phyloP scores from a whole-genome alignment of 2,113 vertebrate genomes.

The Vulpes vulpes region DNA sequence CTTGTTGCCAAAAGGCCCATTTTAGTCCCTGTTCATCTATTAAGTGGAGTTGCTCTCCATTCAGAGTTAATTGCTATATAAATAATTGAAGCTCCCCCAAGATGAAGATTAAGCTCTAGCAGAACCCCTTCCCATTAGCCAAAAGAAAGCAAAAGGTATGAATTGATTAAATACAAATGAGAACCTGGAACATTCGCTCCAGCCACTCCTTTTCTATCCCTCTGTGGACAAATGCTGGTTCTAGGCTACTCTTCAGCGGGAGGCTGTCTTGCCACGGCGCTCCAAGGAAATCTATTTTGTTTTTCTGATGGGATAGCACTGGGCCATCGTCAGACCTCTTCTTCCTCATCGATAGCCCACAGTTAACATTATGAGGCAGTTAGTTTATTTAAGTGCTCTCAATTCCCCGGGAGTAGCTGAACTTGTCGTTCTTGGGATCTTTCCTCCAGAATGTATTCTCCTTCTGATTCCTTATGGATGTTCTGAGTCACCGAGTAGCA shows the following conservation, averaged over 20 bases:
- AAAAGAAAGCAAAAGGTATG: background rate
- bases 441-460: background rate
- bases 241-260: background rate
- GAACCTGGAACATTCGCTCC: background rate
- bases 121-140: background rate
- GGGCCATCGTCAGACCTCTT: background rate
- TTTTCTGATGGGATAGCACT: background rate
- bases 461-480: background rate
- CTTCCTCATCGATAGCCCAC: background rate
- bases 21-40: constrained; percentile 60
- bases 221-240: background rate
- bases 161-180: constrained; percentile 55
- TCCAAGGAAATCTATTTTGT: background rate
- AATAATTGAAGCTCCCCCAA: constrained; percentile 67
- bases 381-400: background rate
- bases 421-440: background rate
- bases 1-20: constrained; percentile 52
- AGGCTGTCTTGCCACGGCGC: background rate
- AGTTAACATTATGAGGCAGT: background rate
- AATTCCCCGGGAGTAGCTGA: background rate
- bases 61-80: constrained; percentile 61
- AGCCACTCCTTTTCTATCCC: background rate
- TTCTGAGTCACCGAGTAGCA: background rate
- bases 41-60: constrained; percentile 53
- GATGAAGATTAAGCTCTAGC: constrained; percentile 24